Conservation (phyloP, 2,888 invertebrate genomes). For the Steromphala cineraria region DNA sequence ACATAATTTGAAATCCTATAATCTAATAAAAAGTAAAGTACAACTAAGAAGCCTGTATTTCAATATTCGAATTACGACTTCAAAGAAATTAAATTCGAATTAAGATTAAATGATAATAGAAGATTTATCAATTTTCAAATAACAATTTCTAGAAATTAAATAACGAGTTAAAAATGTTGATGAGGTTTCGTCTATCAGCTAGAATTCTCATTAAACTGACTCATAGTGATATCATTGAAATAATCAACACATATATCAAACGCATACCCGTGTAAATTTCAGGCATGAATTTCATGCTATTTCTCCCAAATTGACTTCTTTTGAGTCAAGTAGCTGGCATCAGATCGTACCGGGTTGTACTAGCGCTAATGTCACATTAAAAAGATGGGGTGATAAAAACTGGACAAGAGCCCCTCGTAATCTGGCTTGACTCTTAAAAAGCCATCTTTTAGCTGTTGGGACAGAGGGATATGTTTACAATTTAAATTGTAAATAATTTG, state of each 20-base stretch:
- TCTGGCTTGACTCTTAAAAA: conserved; percentile 1
- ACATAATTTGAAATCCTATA: too few relatives aligned
- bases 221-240: too few relatives aligned
- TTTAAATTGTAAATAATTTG: conserved; percentile 20
- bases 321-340: neutral
- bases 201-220: too few relatives aligned
- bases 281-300: conserved; percentile 1
- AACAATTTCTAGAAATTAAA: too few relatives aligned
- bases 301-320: neutral
- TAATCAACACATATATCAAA: too few relatives aligned
- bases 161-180: too few relatives aligned
- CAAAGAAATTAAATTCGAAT: too few relatives aligned
- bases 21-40: neutral
- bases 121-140: too few relatives aligned
- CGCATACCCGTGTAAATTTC: neutral
- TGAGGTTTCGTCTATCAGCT: too few relatives aligned
- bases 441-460: neutral
- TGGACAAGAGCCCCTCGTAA: neutral
- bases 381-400: conserved; percentile 7
- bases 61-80: neutral
- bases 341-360: neutral
- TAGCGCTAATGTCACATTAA: conserved; percentile 12
- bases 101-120: too few relatives aligned
- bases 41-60: neutral
- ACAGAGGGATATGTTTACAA: conserved; percentile 8